A percentile compares a stretch with the other conserved stretches of the same genome.
phyloP scores from a whole-genome alignment of 2,888 invertebrate species.

The Lasioglossum malachurum region DNA sequence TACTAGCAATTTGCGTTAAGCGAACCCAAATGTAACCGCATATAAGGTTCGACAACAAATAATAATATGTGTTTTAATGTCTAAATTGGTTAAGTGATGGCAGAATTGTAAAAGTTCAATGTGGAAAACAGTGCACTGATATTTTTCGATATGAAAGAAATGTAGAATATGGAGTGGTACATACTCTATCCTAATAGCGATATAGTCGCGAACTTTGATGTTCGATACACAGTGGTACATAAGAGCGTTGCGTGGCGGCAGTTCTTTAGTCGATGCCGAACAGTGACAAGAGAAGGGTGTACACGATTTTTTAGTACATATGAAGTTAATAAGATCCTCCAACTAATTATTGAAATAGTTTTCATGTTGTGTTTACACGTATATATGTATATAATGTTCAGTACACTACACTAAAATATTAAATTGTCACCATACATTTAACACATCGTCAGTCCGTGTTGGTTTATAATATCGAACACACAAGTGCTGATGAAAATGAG shows the following conservation, averaged over 20 bases:
- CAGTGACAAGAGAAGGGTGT: conserved; percentile 55
- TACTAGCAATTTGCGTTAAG: conserved; percentile 29
- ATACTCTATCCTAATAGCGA: conserved; percentile 44
- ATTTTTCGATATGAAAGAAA: neutral
- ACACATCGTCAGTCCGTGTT: neutral
- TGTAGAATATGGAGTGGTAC: neutral
- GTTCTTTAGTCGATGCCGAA: conserved; percentile 62
- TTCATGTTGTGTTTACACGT: conserved; percentile 3
- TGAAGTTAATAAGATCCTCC: conserved; percentile 10
- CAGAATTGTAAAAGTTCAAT: neutral
- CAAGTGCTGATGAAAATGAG: conserved; percentile 10
- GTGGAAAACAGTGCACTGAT: neutral
- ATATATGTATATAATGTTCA: neutral
- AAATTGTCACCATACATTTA: neutral
- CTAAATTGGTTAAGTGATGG: neutral
- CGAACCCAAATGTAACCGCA: conserved; percentile 13
- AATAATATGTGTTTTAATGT: neutral
- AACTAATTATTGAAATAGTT: conserved; percentile 20
- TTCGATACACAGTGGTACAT: conserved; percentile 47
- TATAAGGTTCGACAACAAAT: neutral
- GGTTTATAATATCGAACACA: conserved; percentile 6
- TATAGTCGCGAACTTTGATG: conserved; percentile 24
- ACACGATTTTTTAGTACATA: conserved; percentile 13
- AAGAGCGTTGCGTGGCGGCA: conserved; percentile 53
- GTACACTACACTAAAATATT: conserved; percentile 7